Evolutionary conservation across 2,113 vertebrate genomes (phyloP), one percentile per base, ranked within the genome.

Genomic region (Labeo catla): DNA sequence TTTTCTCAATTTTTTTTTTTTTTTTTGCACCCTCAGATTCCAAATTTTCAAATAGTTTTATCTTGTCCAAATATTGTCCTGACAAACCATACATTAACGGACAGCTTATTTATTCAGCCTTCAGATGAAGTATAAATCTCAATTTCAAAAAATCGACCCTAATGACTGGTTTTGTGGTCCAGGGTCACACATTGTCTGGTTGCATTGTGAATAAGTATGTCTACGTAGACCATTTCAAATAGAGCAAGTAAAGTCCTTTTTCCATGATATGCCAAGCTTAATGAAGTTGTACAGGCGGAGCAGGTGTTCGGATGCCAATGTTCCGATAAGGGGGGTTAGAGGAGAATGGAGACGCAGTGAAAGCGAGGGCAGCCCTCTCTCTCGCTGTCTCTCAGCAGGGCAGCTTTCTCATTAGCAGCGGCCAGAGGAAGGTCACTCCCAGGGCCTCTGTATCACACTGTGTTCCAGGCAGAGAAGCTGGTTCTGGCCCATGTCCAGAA

Each of bases 201-300:
- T 73, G 70, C 19, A 47, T 47, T 47, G 21, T 73, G 43, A 73
- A 73, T 5, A 4, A 21, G 66, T 36, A 12, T n/a, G 19, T 47
- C 9, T n/a, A 3, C n/a, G 21, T 47, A 47, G 2, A 47, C 23
- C 72, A 23, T 47, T 49, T 74, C 21, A 10, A 36, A 36, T 36
- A 52, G 9, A 61, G 36, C 54, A 6, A 36, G 54, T 21, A 21
- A 57, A 59, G 16, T 21, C 39, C 9, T 49, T 74, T 68, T 79
- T 47, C 59, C 12, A 47, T 13, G 4, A 47, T 9, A 63, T 49
- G 43, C 8, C n/a, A 2, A 8, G 57, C 12, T 16, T 81, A 81
- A 81, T 81, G 43, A 81, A 65, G 79, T 47, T 66, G 54, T 47
- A n/a, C 54, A 76, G 36, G 28, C 13, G 23, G 79, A 86, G 80